Conservation (phyloP, 2,113 vertebrate species). For the Microcebus jonahi region DNA sequence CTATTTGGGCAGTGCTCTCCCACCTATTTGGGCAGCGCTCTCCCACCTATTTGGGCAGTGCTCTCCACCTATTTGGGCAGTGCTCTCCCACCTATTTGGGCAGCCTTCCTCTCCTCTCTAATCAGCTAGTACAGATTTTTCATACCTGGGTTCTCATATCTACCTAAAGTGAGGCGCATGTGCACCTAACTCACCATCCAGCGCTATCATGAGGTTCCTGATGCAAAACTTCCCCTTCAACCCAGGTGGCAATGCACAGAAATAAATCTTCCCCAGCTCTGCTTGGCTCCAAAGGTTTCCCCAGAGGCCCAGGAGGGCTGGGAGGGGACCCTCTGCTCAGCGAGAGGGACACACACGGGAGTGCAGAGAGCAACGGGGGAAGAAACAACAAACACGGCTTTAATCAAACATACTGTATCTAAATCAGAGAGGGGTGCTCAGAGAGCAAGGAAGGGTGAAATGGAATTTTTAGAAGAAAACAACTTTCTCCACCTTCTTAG, state of each 20-base stretch:
- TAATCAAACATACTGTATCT: constrained; percentile 74
- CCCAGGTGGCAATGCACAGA: neutral
- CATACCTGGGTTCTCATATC: neutral
- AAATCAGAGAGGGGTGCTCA: constrained; percentile 58
- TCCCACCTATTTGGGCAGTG: neutral
- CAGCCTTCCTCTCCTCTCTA: neutral
- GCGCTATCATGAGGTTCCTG: neutral
- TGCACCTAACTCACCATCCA: neutral
- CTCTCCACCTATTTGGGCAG: no score
- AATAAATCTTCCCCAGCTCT: neutral
- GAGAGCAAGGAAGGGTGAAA: constrained; percentile 67
- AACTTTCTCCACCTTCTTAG: constrained; percentile 44
- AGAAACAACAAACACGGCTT: constrained; percentile 58
- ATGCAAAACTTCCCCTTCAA: neutral
- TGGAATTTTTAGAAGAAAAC: constrained; percentile 70
- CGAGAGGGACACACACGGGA: neutral
- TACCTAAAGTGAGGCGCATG: accelerated
- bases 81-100: neutral
- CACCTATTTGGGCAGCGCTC: no score
- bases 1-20: neutral
- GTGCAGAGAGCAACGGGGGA: constrained; percentile 14
- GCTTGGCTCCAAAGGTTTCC: neutral
- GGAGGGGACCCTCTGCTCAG: neutral
- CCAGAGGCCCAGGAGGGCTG: neutral
- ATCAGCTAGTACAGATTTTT: neutral